phyloP scores from a whole-genome alignment of 2,888 invertebrate genomes.

The Nephrotoma appendiculata region DNA sequence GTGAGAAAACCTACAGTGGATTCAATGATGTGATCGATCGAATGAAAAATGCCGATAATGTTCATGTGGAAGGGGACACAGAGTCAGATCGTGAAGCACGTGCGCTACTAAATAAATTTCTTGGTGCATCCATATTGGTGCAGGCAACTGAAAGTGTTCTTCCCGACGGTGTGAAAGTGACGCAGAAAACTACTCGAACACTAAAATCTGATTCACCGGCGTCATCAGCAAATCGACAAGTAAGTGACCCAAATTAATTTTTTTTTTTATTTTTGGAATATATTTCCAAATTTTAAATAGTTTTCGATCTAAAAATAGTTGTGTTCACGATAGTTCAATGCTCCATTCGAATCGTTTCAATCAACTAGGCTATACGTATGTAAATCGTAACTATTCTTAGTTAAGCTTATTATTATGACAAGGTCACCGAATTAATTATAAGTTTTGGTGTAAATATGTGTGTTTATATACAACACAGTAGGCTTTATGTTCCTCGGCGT shows the following conservation, averaged over 20 bases:
- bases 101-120: conserved; percentile 65
- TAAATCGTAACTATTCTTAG: not conserved
- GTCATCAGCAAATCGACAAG: not conserved
- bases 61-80: conserved; percentile 48
- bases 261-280: too few relatives aligned
- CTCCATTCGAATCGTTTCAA: not conserved
- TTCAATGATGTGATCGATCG: conserved; percentile 61
- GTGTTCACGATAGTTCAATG: not conserved
- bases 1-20: conserved; percentile 52
- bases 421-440: not conserved
- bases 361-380: not conserved
- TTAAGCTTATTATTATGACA: not conserved
- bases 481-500: not conserved
- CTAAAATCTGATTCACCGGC: not conserved
- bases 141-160: conserved; percentile 32
- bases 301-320: too few relatives aligned
- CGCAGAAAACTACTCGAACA: conserved; percentile 11
- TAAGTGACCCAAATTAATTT: not conserved
- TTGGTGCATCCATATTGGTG: conserved; percentile 67
- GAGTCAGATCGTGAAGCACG: conserved; percentile 56
- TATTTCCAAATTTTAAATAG: too few relatives aligned
- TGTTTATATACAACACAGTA: not conserved
- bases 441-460: not conserved
- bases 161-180: conserved; percentile 19
- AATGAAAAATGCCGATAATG: conserved; percentile 63